Base-by-base conservation (phyloP, 2,888 invertebrate species). In the Dendrolimus houi region DNA sequence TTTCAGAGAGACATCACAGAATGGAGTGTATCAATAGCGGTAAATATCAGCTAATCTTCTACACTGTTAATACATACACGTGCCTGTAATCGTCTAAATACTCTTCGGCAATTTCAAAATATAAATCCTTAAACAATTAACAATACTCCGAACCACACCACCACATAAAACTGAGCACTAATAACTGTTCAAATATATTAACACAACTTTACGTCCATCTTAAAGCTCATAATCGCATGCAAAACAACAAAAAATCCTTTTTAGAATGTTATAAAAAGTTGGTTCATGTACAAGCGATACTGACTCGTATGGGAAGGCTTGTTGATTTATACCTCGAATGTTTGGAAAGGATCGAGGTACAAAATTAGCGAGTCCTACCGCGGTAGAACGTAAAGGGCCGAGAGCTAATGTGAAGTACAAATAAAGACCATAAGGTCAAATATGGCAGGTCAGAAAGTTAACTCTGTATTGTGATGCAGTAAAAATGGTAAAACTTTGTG, bases 361-460 rank as follows among this genome's bases (percentile, higher is more conserved):
- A 57, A 76, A 85, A 85, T 87, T 88, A 88, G 87, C 87, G 74
- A 71, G 75, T 85, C 72, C 87, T 88, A 88, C 87, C 77, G 87
- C 87, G 87, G 87, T 75, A 58, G 62, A 63, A 65, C 66, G 66
- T 74, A 79, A 84, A 84, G 81, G 77, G 67, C 59, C 63, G 58
- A 62, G 59, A 65, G 71, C 59, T 81, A 81, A 82, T 79, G 73
- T 70, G 63, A 66, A 64, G 62, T 59, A 67, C 64, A 74, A 80
- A 81, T 69, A 78, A 53, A 57, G 59, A 54, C 52, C 53, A 47
- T 58, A 56, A 54, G 62, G 59, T 61, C 59, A 63, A 64, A 66
- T 55, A 66, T 41, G 56, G 54, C 58, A 65, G 54, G 56, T 56
- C 29, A 17, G 29, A 52, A 56, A 56, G 55, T 7, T 0, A 14